Conservation (phyloP, 2,888 invertebrate genomes). For the Scaptomyza caliginosa region DNA sequence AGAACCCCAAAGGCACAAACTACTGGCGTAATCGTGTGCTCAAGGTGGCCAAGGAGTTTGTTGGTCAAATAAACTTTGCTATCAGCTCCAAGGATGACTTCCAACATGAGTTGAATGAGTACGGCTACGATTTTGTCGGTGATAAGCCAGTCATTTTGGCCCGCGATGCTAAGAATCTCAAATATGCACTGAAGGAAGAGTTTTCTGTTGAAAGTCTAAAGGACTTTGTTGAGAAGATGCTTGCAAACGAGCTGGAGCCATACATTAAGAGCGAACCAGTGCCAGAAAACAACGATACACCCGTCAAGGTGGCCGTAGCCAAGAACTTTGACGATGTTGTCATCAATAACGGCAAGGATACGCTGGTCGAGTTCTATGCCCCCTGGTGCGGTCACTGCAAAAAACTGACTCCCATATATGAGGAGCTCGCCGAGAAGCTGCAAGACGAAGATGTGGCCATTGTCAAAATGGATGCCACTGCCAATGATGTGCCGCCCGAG, state of each 20-base stretch:
- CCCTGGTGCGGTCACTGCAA: slow-evolving; percentile 99
- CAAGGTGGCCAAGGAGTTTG: slow-evolving; percentile 87
- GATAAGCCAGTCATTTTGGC: slow-evolving; percentile 96
- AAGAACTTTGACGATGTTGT: slow-evolving; percentile 98
- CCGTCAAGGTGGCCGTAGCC: slow-evolving; percentile 95
- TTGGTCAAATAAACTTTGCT: slow-evolving; percentile 90
- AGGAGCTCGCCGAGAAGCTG: slow-evolving; percentile 96
- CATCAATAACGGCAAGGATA: slow-evolving; percentile 94
- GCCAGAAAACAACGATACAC: slow-evolving; percentile 92
- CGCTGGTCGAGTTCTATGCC: slow-evolving; percentile 98
- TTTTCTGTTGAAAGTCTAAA: slow-evolving; percentile 95
- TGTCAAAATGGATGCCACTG: slow-evolving; percentile 99
- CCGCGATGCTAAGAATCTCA: slow-evolving; percentile 92
- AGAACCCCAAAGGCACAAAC: slow-evolving; percentile 98
- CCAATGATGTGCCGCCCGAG: slow-evolving; percentile 96
- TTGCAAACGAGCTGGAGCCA: slow-evolving; percentile 93
- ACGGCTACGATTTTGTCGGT: slow-evolving; percentile 93
- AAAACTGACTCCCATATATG: slow-evolving; percentile 95
- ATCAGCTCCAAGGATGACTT: slow-evolving; percentile 97
- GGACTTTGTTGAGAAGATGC: slow-evolving; percentile 92
- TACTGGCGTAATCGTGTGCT: slow-evolving; percentile 99
- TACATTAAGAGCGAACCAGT: slow-evolving; percentile 97
- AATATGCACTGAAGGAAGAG: slow-evolving; percentile 94
- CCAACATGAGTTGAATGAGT: slow-evolving; percentile 96
- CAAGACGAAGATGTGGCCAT: slow-evolving; percentile 94